Evolutionary conservation across 53 echinoderm and acorn worm species (phyloP).

Genomic region (Astropecten irregularis): DNA sequence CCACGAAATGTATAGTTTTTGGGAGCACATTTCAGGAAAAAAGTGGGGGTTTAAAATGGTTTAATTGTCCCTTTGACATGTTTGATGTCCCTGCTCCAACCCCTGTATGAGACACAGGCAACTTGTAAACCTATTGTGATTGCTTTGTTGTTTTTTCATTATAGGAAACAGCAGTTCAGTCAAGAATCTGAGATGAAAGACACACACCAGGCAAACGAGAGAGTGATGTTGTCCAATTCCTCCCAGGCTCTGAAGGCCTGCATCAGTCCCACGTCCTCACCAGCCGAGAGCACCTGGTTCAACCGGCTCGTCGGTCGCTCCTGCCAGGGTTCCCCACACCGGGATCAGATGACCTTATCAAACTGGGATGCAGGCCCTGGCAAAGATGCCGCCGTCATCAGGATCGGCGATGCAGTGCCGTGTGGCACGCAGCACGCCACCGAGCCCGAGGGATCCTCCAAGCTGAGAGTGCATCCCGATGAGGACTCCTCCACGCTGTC

Average conservation of each 20-base stretch:
- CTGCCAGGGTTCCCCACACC: background rate
- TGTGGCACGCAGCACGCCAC: background rate
- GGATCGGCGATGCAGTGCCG: slow-evolving; percentile 9
- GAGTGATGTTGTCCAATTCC: slow-evolving; percentile 2
- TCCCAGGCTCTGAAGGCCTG: slow-evolving; percentile 24
- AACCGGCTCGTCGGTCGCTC: background rate
- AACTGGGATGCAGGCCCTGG: background rate
- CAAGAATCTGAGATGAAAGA: slow-evolving; percentile 38
- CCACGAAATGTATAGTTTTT: no score
- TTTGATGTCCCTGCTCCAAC: no score
- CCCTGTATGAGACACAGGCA: no score
- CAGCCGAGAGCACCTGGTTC: slow-evolving; percentile 3
- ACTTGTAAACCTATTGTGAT: no score
- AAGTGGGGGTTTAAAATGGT: no score
- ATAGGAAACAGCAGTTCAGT: no score
- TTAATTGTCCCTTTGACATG: no score
- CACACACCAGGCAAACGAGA: background rate
- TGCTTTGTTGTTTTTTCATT: no score
- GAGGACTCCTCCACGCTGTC: background rate
- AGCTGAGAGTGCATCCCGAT: background rate
- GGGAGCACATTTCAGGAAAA: no score
- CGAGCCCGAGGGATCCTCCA: slow-evolving; percentile 12
- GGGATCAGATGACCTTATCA: background rate
- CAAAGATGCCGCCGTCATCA: background rate
- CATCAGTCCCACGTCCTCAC: slow-evolving; percentile 27